phyloP scores from a whole-genome alignment of 2,888 invertebrate species.

The Cheilosia variabilis region DNA sequence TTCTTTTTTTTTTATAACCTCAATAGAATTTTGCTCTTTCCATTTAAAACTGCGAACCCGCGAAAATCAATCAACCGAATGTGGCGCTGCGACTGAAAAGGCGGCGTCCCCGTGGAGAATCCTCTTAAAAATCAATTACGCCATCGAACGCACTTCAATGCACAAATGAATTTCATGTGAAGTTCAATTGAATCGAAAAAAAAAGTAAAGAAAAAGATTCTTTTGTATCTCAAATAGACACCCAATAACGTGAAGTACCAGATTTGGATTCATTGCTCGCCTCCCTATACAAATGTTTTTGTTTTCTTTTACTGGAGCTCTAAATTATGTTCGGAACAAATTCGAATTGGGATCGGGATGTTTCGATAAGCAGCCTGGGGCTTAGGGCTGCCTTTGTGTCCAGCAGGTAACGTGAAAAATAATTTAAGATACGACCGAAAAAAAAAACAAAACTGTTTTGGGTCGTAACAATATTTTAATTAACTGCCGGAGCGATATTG shows the following conservation, averaged over 20 bases:
- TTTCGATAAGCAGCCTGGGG: too few species aligned
- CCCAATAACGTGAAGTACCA: constrained; percentile 8
- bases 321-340: background rate
- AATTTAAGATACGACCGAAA: too few species aligned
- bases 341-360: background rate
- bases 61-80: constrained; percentile 18
- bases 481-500: too few species aligned
- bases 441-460: too few species aligned
- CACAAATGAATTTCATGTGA: constrained; percentile 51
- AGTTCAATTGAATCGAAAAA: constrained; percentile 17
- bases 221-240: constrained; percentile 20
- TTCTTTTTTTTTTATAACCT: constrained; percentile 21
- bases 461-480: too few species aligned
- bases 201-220: constrained; percentile 7
- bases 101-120: background rate
- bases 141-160: constrained; percentile 39
- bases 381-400: too few species aligned
- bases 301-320: background rate
- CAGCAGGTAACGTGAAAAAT: too few species aligned
- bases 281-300: background rate
- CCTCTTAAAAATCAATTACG: constrained; percentile 49
- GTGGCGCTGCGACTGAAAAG: background rate
- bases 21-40: constrained; percentile 29
- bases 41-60: background rate
- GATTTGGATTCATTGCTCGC: constrained; percentile 4